Conservation (phyloP, 2,113 vertebrate genomes). For the Heliornis fulica region DNA sequence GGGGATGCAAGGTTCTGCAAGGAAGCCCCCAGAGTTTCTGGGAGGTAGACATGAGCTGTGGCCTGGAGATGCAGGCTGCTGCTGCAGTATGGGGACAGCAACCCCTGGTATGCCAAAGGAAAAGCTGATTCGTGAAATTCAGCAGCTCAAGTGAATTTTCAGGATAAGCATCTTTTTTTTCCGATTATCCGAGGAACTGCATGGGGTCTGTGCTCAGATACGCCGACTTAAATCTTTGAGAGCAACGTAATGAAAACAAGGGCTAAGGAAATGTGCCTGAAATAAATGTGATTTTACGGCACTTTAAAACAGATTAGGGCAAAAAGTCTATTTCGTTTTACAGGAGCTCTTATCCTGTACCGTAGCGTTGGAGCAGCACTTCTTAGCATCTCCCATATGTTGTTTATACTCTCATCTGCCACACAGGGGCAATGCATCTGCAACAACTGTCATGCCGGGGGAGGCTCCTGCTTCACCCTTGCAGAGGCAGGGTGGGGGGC, state of each 20-base stretch:
- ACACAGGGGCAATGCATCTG: constrained; percentile 62
- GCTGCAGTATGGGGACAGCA: accelerated
- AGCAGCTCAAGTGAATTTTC: not conserved
- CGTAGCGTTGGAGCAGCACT: accelerated
- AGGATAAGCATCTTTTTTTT: not conserved
- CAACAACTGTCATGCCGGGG: constrained; percentile 6
- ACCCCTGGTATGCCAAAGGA: not conserved
- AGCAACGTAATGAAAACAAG: not conserved
- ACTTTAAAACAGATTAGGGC: not conserved
- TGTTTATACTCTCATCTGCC: constrained; percentile 50
- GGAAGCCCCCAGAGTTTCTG: accelerated
- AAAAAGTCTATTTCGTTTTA: constrained; percentile 21
- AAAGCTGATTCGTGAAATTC: not conserved
- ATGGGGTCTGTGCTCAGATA: not conserved
- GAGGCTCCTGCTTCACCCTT: not conserved
- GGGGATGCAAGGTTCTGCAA: not conserved
- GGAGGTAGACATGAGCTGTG: not conserved
- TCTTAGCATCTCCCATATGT: not conserved
- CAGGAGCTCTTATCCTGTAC: not conserved
- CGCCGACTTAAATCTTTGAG: not conserved
- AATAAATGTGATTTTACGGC: constrained; percentile 4
- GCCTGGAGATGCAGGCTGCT: not conserved
- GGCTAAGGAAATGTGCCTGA: not conserved
- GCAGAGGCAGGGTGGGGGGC: not conserved
- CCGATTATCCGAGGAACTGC: not conserved